These are phyloP conservation scores for Anolis apletophallus DNA, from an alignment of 2,797 vertebrate genomes.

Conservation along the genomic window DNA sequence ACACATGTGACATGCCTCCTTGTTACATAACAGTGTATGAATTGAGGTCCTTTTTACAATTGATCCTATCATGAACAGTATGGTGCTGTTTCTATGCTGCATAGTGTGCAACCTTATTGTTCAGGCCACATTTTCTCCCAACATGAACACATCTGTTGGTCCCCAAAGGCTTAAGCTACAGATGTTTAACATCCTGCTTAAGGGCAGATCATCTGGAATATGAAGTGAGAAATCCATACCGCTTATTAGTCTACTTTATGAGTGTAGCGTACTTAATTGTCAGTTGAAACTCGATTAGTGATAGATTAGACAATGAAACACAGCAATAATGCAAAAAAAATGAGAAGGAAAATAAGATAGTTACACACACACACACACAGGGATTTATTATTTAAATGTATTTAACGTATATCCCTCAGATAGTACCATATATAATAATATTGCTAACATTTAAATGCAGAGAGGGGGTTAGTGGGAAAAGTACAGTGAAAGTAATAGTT, in stretches of 20 bases:
- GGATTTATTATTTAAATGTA: conserved; percentile 77
- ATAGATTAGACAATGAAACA: conserved; percentile 70
- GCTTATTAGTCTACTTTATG: conserved; percentile 82
- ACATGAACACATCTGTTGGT: conserved; percentile 92
- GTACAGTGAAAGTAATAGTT: conserved; percentile 78
- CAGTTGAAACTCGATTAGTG: conserved; percentile 81
- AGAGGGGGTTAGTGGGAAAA: conserved; percentile 65
- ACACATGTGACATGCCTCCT: conserved; percentile 67
- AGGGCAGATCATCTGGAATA: conserved; percentile 84
- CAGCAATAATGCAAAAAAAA: conserved; percentile 62
- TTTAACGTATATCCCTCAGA: conserved; percentile 80
- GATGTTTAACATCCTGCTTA: conserved; percentile 86
- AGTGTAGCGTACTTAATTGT: conserved; percentile 81
- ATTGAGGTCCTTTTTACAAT: conserved; percentile 57
- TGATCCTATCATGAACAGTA: conserved; percentile 68
- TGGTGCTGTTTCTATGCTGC: conserved; percentile 69
- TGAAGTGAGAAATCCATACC: conserved; percentile 82
- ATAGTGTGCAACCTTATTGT: conserved; percentile 86
- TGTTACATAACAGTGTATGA: conserved; percentile 65
- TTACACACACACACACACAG: conserved; percentile 72
- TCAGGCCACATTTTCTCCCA: conserved; percentile 91
- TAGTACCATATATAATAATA: conserved; percentile 79
- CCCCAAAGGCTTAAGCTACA: conserved; percentile 91
- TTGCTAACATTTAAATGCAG: conserved; percentile 76
- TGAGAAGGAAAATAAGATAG: conserved; percentile 66